A percentile compares a stretch with the other conserved stretches of the same genome.
Evolutionary conservation across 2,888 invertebrate species (phyloP).

Genomic region (Artemia sinica): DNA sequence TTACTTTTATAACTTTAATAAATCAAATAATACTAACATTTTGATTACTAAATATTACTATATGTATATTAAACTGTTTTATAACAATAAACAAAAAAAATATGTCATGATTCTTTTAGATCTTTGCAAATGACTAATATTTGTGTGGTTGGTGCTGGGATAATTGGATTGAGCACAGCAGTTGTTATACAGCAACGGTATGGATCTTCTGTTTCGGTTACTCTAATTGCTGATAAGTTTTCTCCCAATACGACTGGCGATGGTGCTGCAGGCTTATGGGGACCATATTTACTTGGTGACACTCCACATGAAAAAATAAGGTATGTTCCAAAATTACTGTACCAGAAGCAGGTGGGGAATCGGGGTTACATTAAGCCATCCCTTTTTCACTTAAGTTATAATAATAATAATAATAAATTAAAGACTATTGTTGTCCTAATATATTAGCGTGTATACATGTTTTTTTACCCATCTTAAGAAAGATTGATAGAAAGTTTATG

Average conservation of each 20-base stretch:
- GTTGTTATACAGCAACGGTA: constrained; percentile 43
- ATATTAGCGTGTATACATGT: too few relatives aligned
- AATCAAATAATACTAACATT: too few relatives aligned
- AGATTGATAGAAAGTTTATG: too few relatives aligned
- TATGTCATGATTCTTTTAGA: too few relatives aligned
- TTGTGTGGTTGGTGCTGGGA: constrained; percentile 56
- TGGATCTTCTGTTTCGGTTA: constrained; percentile 38
- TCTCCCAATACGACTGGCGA: constrained; percentile 58
- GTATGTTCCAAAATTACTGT: constrained; percentile 32
- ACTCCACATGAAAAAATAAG: constrained; percentile 39
- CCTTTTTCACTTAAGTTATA: too few relatives aligned
- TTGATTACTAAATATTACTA: too few relatives aligned
- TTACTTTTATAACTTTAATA: too few relatives aligned
- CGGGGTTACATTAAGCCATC: neutral
- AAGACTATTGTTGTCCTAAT: too few relatives aligned
- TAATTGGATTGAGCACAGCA: constrained; percentile 51
- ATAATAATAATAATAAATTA: too few relatives aligned
- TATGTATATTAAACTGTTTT: too few relatives aligned
- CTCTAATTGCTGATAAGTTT: constrained; percentile 46
- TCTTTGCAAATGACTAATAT: constrained; percentile 30
- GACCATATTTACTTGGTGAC: constrained; percentile 42
- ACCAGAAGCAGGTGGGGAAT: neutral
- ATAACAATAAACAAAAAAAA: too few relatives aligned
- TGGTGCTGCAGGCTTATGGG: constrained; percentile 58
- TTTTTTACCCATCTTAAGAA: too few relatives aligned